Evolutionary conservation across 2,888 invertebrate genomes (phyloP).

Genomic region (Steinernema carpocapsae): DNA sequence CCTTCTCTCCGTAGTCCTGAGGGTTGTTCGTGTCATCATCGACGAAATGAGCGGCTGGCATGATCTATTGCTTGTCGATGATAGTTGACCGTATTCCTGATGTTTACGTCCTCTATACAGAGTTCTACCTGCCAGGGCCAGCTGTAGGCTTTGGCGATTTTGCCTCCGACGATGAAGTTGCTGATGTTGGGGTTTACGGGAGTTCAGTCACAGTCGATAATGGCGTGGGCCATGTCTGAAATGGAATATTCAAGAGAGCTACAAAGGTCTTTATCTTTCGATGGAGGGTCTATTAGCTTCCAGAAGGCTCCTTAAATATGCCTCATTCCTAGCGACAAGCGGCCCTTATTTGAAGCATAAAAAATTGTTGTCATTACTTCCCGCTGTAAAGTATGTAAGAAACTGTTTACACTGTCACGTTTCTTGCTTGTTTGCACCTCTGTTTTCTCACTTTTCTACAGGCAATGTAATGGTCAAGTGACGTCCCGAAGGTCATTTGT

Average conservation of each 20-base stretch:
- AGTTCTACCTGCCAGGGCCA: constrained; percentile 44
- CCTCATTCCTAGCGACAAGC: too few species aligned
- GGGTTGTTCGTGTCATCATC: neutral
- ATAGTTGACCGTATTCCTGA: too few species aligned
- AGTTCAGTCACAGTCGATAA: constrained; percentile 31
- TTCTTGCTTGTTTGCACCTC: too few species aligned
- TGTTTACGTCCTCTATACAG: constrained; percentile 32
- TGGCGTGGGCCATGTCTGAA: neutral
- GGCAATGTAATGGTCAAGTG: too few species aligned
- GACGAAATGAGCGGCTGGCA: constrained; percentile 41
- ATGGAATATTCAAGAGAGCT: neutral
- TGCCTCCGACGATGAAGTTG: constrained; percentile 38
- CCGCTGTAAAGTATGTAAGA: too few species aligned
- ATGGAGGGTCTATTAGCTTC: neutral
- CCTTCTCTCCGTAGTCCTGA: neutral
- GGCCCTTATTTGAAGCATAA: too few species aligned
- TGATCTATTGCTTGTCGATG: constrained; percentile 38
- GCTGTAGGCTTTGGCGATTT: constrained; percentile 39
- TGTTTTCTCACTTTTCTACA: too few species aligned
- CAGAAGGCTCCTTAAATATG: too few species aligned
- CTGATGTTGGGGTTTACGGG: constrained; percentile 32
- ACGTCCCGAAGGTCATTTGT: too few species aligned
- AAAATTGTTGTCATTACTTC: neutral
- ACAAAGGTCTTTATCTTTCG: neutral
- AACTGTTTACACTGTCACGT: too few species aligned